phyloP scores from a whole-genome alignment of 2,113 vertebrate species.

The Aphyosemion australe region DNA sequence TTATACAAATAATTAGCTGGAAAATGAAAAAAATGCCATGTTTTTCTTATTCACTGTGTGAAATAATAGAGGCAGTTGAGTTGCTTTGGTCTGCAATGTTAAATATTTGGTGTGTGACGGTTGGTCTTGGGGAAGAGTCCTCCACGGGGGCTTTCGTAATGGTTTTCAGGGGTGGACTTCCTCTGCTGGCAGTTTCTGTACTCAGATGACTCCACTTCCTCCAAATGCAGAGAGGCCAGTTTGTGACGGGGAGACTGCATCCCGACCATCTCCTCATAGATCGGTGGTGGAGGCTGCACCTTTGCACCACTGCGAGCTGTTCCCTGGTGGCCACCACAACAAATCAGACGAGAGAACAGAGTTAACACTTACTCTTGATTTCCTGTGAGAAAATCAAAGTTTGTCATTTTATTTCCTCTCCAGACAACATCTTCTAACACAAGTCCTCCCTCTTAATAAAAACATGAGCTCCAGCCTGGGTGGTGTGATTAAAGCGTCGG shows the following conservation, averaged over 20 bases:
- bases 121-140: neutral
- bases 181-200: conserved; percentile 45
- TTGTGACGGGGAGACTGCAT: conserved; percentile 26
- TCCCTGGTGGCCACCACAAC: conserved; percentile 44
- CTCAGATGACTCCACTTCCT: conserved; percentile 34
- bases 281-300: conserved; percentile 35
- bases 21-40: too few relatives aligned
- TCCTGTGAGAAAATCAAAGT: conserved; percentile 57
- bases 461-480: neutral
- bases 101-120: neutral
- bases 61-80: too few relatives aligned
- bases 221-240: conserved; percentile 4
- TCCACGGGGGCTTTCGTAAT: conserved; percentile 58
- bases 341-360: conserved; percentile 47
- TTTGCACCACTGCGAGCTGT: conserved; percentile 27
- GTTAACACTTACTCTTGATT: conserved; percentile 8
- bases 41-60: too few relatives aligned
- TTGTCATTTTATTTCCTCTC: conserved; percentile 4
- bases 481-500: neutral
- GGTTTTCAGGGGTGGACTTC: conserved; percentile 52
- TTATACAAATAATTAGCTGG: too few relatives aligned
- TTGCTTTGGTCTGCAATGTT: too few relatives aligned
- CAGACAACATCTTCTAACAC: neutral
- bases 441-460: neutral
- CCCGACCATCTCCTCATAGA: conserved; percentile 80